These are phyloP conservation scores for Mustelus asterias DNA, from an alignment of 2,113 vertebrate species.

Conservation along the genomic window DNA sequence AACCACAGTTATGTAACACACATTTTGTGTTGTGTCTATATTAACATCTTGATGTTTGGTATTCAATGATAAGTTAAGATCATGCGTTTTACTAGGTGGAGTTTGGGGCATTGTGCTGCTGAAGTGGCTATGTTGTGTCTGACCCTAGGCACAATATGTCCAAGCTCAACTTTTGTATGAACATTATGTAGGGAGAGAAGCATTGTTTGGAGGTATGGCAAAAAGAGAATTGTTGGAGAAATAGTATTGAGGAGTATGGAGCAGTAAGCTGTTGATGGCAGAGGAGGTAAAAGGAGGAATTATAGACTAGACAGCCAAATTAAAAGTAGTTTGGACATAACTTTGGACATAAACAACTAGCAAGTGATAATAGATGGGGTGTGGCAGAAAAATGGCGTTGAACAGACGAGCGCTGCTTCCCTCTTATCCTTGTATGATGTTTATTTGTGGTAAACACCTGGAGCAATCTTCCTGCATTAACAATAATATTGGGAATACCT, in stretches of 20 bases:
- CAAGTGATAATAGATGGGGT: not conserved
- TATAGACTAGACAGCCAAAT: not conserved
- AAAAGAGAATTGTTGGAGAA: not conserved
- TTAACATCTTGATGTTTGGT: not conserved
- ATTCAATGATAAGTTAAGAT: not conserved
- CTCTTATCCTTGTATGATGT: not conserved
- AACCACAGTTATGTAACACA: not conserved
- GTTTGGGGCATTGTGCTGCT: not conserved
- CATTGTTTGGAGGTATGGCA: not conserved
- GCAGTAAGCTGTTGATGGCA: not conserved
- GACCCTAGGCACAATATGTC: not conserved
- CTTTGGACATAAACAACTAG: not conserved
- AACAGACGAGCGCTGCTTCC: not conserved
- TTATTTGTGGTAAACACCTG: not conserved
- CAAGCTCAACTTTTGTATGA: not conserved
- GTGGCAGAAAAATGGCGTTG: not conserved
- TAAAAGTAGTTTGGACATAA: too few relatives aligned
- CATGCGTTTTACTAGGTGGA: not conserved
- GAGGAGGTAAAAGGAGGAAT: not conserved
- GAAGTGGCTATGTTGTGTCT: constrained; percentile 27
- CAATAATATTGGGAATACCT: not conserved
- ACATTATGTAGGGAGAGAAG: not conserved
- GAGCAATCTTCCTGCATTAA: not conserved
- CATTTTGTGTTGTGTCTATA: not conserved
- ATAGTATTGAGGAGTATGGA: not conserved